Base-by-base conservation (phyloP, 2,888 invertebrate genomes). In the Schizotus pectinicornis region DNA sequence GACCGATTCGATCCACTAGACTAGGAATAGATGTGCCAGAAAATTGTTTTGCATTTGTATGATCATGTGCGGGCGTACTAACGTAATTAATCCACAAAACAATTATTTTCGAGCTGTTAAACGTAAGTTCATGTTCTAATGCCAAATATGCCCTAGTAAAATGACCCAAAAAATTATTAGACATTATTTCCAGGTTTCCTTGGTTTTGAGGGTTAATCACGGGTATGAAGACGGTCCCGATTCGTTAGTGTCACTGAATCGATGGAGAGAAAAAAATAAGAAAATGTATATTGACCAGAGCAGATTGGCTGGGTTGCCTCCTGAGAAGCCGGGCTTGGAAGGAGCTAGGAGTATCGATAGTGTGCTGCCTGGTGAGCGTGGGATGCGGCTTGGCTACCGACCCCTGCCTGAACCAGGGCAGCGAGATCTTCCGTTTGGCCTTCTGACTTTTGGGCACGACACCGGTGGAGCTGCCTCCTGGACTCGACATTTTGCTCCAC, bases 401-500 rank as follows among this genome's bases (percentile, higher is more conserved):
- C 72, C 87, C 88, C 80, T 93, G 92, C 50, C 93, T 85, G 81
- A 94, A 93, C 94, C 94, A 94, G 66, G 94, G 94, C 76, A 94
- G 81, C 53, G 93, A 94, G 71, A 94, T 94, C 81, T 94, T 94
- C 74, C 94, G 86, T 62, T 90, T 87, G 68, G 88, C 86, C 77
- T 90, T 91, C 76, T 88, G 85, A 79, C 82, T 85, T 57, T 76
- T 74, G 62, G 74, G 71, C 52, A 75, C 68, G 56, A 73, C 73
- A 36, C 74, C 72, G 49, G 71, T 71, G 46, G 67, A 63, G 41
- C 72, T 63, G 32, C 70, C 62, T 43, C 63, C 64, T 65, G 62
- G 62, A 57, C 50, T 60, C 48, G 65, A 60, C 64, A 63, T 63
- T 22, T 48, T 60, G 50, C 30, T 46, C 22, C 22, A 3, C 46